Conservation (phyloP, 2,797 vertebrate species). For the Cyclopterus lumpus region DNA sequence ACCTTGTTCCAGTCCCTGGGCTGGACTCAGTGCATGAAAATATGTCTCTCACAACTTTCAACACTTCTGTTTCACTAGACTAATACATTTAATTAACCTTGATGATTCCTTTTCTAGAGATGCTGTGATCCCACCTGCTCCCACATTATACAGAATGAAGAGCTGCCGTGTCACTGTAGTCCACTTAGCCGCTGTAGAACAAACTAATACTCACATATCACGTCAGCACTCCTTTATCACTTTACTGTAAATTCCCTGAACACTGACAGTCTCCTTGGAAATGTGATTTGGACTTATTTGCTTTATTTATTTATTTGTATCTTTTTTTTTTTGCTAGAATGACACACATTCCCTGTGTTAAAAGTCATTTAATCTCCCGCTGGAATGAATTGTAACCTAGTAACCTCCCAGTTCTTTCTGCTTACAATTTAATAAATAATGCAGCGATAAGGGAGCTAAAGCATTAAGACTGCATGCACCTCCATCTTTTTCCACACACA, state of each 20-base stretch:
- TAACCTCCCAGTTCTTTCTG: constrained; percentile 65
- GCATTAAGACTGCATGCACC: constrained; percentile 51
- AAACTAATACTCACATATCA: neutral
- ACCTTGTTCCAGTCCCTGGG: constrained; percentile 52
- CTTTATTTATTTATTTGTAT: neutral
- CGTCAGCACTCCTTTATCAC: neutral
- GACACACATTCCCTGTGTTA: constrained; percentile 31
- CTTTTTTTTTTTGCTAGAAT: constrained; percentile 17
- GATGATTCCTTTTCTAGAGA: neutral
- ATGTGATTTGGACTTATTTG: neutral
- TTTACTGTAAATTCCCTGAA: neutral
- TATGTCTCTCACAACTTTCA: constrained; percentile 27
- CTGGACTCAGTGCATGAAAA: constrained; percentile 68
- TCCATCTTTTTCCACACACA: constrained; percentile 54
- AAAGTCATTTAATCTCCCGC: constrained; percentile 58
- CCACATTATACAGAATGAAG: neutral
- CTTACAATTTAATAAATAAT: constrained; percentile 76
- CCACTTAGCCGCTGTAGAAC: neutral
- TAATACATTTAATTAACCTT: constrained; percentile 16
- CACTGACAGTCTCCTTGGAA: neutral
- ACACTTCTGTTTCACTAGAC: neutral
- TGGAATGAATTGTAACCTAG: constrained; percentile 61
- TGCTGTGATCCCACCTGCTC: neutral
- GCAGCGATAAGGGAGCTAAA: constrained; percentile 56
- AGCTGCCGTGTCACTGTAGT: neutral